Evolutionary conservation across 2,888 invertebrate genomes (phyloP), one percentile per base, ranked within the genome.

Genomic region (Zeuzera pyrina): DNA sequence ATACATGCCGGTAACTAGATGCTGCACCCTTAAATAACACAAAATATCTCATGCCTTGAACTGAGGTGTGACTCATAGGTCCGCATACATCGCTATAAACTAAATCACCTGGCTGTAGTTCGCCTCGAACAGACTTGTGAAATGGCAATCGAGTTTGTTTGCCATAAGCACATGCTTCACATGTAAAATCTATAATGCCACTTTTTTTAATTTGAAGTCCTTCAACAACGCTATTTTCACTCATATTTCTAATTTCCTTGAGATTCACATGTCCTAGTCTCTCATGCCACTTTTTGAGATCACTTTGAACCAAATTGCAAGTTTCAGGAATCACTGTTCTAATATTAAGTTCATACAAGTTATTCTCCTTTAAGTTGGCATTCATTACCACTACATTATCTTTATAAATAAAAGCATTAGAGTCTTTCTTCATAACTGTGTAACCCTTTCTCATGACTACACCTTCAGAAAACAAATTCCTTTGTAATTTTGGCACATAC

Each of bases 401-500:
- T 15, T 38, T 40, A 1, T 22, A 14, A 6, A 47, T 43, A 1
- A 39, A 3, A 1, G 45, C 46, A 11, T 23, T 22, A 8, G 2
- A 4, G 27, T 29, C 8, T 13, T 49, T 45, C 29, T 58, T 61
- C 0, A 51, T 19, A 8, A 57, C 47, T 2, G 15, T 22, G 38
- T 53, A 51, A 1, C 48, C 48, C 38, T 52, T 49, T 8, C 44
- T 38, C 2, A 47, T 53, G 2, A 44, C 33, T 1, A 32, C 47
- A 1, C 58, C 61, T 36, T 61, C 59, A 1, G 58, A 66, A 32
- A 64, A 60, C 7, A 65, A 30, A 31, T 65, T 63, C 39, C 51
- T 51, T 8, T 39, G 26, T n/a, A 65, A 36, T 0, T 38, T 39
- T 6, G 57, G 61, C 3, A 68, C 49, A 43, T 54, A 60, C 34